Conservation (phyloP, 92 coral and sea anemone species). For the Pocillopora grandis region DNA sequence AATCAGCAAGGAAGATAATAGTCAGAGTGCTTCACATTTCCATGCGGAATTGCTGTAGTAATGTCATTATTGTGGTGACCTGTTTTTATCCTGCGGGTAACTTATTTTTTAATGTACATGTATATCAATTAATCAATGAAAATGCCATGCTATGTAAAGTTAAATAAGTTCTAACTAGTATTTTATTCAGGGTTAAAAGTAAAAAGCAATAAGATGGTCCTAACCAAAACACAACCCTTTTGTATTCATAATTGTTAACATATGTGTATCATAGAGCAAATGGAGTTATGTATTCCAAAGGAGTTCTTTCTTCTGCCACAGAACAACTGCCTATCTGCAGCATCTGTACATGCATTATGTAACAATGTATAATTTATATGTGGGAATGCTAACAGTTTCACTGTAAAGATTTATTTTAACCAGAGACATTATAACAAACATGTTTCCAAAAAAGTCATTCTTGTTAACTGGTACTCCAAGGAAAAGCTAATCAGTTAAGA, state of each 20-base stretch:
- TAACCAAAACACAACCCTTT: constrained; percentile 31
- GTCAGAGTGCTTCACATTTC: constrained; percentile 10
- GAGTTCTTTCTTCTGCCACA: not conserved
- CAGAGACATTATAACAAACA: constrained; percentile 6
- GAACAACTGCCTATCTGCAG: not conserved
- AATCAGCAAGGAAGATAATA: not conserved
- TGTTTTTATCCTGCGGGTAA: constrained; percentile 59
- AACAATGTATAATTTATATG: constrained; percentile 5
- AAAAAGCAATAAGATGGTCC: constrained; percentile 20
- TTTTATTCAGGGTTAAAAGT: constrained; percentile 43
- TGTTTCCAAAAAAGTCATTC: not conserved
- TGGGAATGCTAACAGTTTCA: constrained; percentile 7
- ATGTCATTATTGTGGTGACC: constrained; percentile 29
- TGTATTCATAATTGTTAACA: constrained; percentile 17
- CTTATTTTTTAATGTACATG: constrained; percentile 71
- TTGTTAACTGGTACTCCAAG: not conserved
- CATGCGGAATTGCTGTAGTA: constrained; percentile 20
- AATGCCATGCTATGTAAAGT: constrained; percentile 27
- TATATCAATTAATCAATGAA: constrained; percentile 33
- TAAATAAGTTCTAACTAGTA: constrained; percentile 34
- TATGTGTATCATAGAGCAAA: constrained; percentile 11
- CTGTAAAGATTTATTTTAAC: constrained; percentile 1
- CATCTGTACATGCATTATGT: constrained; percentile 2
- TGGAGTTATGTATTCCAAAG: constrained; percentile 11
- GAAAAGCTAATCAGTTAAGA: too few species aligned